Base-by-base conservation (phyloP, 2,113 vertebrate genomes). In the Petromus typicus region DNA sequence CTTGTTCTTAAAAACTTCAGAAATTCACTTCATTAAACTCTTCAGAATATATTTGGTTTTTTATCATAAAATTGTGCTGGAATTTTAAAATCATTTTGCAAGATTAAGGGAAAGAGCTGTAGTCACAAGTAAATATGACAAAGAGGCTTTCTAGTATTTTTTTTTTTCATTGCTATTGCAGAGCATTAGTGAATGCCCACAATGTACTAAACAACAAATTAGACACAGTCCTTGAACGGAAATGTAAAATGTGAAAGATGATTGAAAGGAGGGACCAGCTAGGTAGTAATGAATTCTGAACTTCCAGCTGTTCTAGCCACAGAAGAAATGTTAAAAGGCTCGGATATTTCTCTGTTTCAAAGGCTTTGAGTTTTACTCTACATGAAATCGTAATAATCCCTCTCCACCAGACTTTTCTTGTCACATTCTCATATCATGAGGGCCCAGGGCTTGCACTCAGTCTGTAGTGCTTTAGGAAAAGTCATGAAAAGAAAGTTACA, bases 321-420 rank as follows among this genome's bases (percentile, higher is more conserved):
- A 92, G 34, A 94, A 69, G 61, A 89, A 67, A 61, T 66, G 89
- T 92, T 96, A 84, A 97, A 92, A 84, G 86, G 82, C 32, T 96
- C 66, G 91, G 90, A 64, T 91, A 54, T 48, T 89, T 94, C 51
- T 85, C 61, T 37, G 66, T 92, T 94, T 97, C 75, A 86, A 86
- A 94, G 59, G 51, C 89, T 97, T 94, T 79, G 79, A 89, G 59
- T 89, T 48, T 37, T 90, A 61, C 56, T 86, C 45, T 75, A 51
- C 3, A 51, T 80, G 79, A 91, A 92, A 93, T 95, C 54, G 45
- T 45, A 82, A 71, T 86, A 95, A 93, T 83, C 93, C 54, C 17
- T 17, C 61, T 75, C 32, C 7, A 43, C 61, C 95, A 78, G 83
- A n/a, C 57, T 95, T 87, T 93, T 90, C 64, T 45, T 69, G 91